phyloP scores from a whole-genome alignment of 2,113 vertebrate species.

The Stigmatopora nigra region DNA sequence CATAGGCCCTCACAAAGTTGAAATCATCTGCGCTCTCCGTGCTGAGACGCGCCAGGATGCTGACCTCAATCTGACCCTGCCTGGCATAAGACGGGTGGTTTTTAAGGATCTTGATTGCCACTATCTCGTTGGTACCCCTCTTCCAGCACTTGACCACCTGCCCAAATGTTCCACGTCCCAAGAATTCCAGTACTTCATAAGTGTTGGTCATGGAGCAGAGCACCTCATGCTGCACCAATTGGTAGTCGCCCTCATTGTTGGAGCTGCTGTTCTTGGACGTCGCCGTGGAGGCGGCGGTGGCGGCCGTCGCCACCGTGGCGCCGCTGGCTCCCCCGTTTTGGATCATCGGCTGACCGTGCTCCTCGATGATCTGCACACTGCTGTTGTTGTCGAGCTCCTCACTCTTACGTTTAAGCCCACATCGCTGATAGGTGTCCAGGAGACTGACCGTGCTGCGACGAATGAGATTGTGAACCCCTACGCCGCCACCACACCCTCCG shows the following conservation, averaged over 20 bases:
- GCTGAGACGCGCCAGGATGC: slow-evolving; percentile 95
- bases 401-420: slow-evolving; percentile 97
- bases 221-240: slow-evolving; percentile 96
- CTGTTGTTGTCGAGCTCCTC: slow-evolving; percentile 95
- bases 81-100: slow-evolving; percentile 96
- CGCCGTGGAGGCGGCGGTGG: slow-evolving; percentile 87
- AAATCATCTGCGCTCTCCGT: slow-evolving; percentile 96
- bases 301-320: slow-evolving; percentile 80
- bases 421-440: slow-evolving; percentile 99
- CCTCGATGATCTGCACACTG: slow-evolving; percentile 94
- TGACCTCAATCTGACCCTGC: slow-evolving; percentile 97
- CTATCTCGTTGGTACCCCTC: slow-evolving; percentile 95
- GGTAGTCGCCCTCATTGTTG: slow-evolving; percentile 96
- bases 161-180: slow-evolving; percentile 94
- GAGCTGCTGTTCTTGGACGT: slow-evolving; percentile 95
- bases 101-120: slow-evolving; percentile 98
- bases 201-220: slow-evolving; percentile 99
- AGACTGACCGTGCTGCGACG: slow-evolving; percentile 98
- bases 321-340: slow-evolving; percentile 84
- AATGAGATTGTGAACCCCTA: slow-evolving; percentile 90
- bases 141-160: slow-evolving; percentile 99
- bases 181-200: slow-evolving; percentile 93
- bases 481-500: slow-evolving; percentile 71
- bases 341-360: slow-evolving; percentile 86
- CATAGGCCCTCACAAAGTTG: slow-evolving; percentile 96